Evolutionary conservation across 64 coral and sea anemone species (phyloP), one percentile per base, ranked within the genome.

Genomic region (Montipora cactus): DNA sequence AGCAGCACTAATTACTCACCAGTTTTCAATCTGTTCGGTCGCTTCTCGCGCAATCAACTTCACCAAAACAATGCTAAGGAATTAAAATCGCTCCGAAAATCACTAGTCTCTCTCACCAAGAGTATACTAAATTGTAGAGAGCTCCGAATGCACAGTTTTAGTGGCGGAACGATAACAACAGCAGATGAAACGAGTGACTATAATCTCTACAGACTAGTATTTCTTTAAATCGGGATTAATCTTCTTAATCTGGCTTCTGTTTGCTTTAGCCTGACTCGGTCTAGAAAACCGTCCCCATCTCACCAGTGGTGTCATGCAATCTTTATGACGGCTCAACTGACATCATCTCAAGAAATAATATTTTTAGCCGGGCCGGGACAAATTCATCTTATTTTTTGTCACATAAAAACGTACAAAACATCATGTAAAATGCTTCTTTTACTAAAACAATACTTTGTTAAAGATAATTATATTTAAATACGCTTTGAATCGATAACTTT

Each of bases 321-420:
- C 23, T 46, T 8, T 45, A 47, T 46, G 2, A 44, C 5, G 18
- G 46, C 37, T 68, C 9, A 86, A 72, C 37, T 37, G 37, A 37
- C n/a, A 48, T 86, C 8, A 86, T 86, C 64, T 71, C 3, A 44
- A 71, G 66, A 86, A 86, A 86, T 71, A 72, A 71, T 86, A 50
- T 69, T 12, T 64, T 68, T 37, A 47, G 81, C 19, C 62, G 68
- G 21, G 82, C 19, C 62, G 19, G 71, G 66, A 86, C 82, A 86
- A 86, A 72, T 49, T 59, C 64, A 18, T 72, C 20, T 71, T 3
- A 48, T 67, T 13, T 15, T 19, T 5, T 48, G 44, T 50, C 44
- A 37, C 49, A 15, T 64, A 1, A 4, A 64, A 4, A 64, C 13
- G 61, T 64, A 64, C 15, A 64, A 64, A 64, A 64, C 14, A 16